phyloP scores from a whole-genome alignment of 2,113 vertebrate genomes.

The Xyliphius kryptos region DNA sequence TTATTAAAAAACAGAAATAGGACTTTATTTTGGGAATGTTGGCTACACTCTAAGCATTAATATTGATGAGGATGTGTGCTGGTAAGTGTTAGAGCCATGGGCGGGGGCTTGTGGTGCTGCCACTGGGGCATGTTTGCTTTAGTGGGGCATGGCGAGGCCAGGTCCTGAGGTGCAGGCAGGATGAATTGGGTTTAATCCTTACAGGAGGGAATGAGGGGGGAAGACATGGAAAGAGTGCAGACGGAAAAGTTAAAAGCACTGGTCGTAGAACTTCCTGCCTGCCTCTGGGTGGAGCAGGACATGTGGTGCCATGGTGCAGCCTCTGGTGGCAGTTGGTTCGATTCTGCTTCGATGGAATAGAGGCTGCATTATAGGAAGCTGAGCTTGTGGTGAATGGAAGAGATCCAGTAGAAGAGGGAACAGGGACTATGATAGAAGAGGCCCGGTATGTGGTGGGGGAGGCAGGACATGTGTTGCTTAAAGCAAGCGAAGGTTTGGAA shows the following conservation, averaged over 20 bases:
- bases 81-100: constrained; percentile 51
- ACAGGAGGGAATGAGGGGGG: background rate
- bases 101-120: constrained; percentile 32
- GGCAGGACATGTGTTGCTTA: background rate
- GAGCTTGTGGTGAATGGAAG: background rate
- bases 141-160: background rate
- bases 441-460: background rate
- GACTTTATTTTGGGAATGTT: background rate
- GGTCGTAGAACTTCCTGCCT: too few species aligned
- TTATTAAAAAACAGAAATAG: background rate
- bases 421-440: constrained; percentile 11
- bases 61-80: too few species aligned
- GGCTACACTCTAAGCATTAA: too few species aligned
- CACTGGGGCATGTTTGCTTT: background rate
- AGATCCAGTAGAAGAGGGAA: background rate
- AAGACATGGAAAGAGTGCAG: constrained; percentile 46
- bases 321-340: background rate
- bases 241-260: too few species aligned
- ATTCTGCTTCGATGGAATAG: background rate
- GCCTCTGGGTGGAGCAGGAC: too few species aligned
- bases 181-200: constrained; percentile 4
- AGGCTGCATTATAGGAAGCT: background rate
- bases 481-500: background rate
- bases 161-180: constrained; percentile 39
- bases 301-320: too few species aligned